These are phyloP conservation scores for Scaptomyza pallida DNA, from an alignment of 1,140 invertebrate genomes.

Conservation along the genomic window DNA sequence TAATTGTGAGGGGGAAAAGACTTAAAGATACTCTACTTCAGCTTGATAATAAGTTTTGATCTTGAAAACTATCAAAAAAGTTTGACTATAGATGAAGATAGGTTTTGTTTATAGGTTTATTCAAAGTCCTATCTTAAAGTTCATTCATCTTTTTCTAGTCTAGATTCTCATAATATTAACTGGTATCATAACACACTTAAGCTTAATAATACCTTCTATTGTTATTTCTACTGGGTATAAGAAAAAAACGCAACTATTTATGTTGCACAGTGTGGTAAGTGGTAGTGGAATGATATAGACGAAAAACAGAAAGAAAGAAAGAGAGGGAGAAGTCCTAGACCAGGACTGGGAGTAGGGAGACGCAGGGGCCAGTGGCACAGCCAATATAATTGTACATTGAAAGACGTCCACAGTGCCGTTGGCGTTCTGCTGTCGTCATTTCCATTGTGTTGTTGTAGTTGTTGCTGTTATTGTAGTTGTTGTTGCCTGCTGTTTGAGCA, in stretches of 20 bases:
- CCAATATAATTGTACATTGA: conserved; percentile 79
- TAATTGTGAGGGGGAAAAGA: neutral
- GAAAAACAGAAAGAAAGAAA: neutral
- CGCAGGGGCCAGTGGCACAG: conserved; percentile 27
- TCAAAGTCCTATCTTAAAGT: too few relatives aligned
- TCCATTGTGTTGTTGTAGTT: conserved; percentile 42
- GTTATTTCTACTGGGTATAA: neutral
- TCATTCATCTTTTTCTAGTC: too few relatives aligned
- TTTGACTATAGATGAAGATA: too few relatives aligned
- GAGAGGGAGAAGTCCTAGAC: too few relatives aligned
- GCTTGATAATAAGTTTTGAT: too few relatives aligned
- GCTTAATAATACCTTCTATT: neutral
- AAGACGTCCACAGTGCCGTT: conserved; percentile 53
- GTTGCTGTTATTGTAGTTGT: conserved; percentile 31
- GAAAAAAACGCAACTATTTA: conserved; percentile 75
- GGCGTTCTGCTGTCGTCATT: conserved; percentile 41
- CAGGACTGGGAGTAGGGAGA: neutral
- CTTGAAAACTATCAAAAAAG: too few relatives aligned
- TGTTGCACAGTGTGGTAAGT: conserved; percentile 63
- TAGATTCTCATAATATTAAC: too few relatives aligned
- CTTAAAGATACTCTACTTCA: neutral
- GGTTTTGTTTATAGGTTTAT: too few relatives aligned
- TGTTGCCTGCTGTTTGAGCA: conserved; percentile 54
- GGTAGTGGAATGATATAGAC: neutral
- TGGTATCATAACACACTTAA: neutral